Percentiles rank a stretch among this genome's conserved stretches.
Evolutionary conservation across 2,888 invertebrate genomes (phyloP).

Genomic region (Eupeodes latifasciatus): DNA sequence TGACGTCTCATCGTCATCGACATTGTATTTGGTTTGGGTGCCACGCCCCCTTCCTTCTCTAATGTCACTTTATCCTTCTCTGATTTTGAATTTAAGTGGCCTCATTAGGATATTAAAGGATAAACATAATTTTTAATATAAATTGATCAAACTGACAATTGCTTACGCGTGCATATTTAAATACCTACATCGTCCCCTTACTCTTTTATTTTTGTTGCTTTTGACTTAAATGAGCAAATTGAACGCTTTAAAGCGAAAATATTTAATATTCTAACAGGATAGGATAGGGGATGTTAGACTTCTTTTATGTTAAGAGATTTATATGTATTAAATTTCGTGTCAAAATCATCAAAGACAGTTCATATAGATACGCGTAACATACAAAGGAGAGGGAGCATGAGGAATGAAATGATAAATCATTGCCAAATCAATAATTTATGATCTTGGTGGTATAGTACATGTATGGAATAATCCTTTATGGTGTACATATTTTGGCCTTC

Average conservation of each 20-base stretch:
- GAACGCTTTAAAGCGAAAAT: neutral
- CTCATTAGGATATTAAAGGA: slow-evolving; percentile 77
- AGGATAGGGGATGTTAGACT: neutral
- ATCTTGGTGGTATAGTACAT: slow-evolving; percentile 30
- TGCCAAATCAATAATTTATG: slow-evolving; percentile 71
- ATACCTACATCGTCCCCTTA: slow-evolving; percentile 6
- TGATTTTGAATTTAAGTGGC: slow-evolving; percentile 62
- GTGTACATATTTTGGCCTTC: slow-evolving; percentile 62
- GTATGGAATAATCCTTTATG: slow-evolving; percentile 57
- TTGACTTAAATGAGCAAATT: neutral
- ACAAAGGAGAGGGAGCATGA: neutral
- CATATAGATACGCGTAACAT: neutral
- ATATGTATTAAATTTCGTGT: slow-evolving; percentile 18
- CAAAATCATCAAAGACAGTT: slow-evolving; percentile 9
- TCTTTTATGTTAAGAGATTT: neutral
- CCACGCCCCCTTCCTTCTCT: neutral
- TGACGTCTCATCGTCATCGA: neutral
- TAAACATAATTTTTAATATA: slow-evolving; percentile 77
- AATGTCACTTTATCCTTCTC: neutral
- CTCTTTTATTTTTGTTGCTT: neutral
- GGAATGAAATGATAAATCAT: slow-evolving; percentile 62
- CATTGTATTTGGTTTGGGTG: slow-evolving; percentile 18
- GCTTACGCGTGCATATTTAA: slow-evolving; percentile 56
- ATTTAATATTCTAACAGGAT: neutral
- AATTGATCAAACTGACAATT: slow-evolving; percentile 71